phyloP scores from a whole-genome alignment of 2,888 invertebrate species.

The Tenthredo amoena region DNA sequence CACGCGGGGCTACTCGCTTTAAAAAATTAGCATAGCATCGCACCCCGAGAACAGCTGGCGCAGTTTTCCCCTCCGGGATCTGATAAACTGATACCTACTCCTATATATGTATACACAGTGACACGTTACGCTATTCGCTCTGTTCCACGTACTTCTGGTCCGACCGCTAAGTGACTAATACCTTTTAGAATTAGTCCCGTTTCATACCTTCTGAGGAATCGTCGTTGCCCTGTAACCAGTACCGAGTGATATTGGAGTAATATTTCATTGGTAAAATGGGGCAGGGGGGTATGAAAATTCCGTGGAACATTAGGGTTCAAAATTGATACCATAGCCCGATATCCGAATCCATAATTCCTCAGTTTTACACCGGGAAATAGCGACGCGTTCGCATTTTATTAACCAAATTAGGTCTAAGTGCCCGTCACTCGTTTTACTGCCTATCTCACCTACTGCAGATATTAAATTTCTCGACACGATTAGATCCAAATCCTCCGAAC shows the following conservation, averaged over 20 bases:
- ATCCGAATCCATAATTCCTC: slow-evolving; percentile 72
- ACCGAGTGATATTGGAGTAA: slow-evolving; percentile 60
- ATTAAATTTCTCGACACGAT: slow-evolving; percentile 77
- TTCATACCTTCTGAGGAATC: slow-evolving; percentile 26
- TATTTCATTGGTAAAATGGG: slow-evolving; percentile 62
- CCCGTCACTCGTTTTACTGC: slow-evolving; percentile 78
- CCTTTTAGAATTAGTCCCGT: slow-evolving; percentile 39
- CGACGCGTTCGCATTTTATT: slow-evolving; percentile 69
- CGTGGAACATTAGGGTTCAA: background rate
- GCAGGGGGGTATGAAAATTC: slow-evolving; percentile 2
- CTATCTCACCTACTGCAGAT: slow-evolving; percentile 77
- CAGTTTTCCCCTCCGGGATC: slow-evolving; percentile 63
- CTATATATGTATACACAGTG: slow-evolving; percentile 55
- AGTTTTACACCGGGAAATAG: slow-evolving; percentile 63
- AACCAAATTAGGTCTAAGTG: slow-evolving; percentile 77
- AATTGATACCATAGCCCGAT: slow-evolving; percentile 62
- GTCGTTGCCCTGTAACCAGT: background rate
- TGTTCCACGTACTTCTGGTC: background rate
- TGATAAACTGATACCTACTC: slow-evolving; percentile 75
- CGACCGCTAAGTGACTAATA: slow-evolving; percentile 6
- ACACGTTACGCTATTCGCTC: slow-evolving; percentile 60
- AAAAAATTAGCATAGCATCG: slow-evolving; percentile 72
- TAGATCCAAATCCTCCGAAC: slow-evolving; percentile 73
- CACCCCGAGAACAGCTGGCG: slow-evolving; percentile 72
- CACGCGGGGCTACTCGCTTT: slow-evolving; percentile 55